A percentile compares a stretch with the other conserved stretches of the same genome.
These are phyloP conservation scores for Puma concolor DNA, from an alignment of 2,113 vertebrate genomes.

Conservation along the genomic window DNA sequence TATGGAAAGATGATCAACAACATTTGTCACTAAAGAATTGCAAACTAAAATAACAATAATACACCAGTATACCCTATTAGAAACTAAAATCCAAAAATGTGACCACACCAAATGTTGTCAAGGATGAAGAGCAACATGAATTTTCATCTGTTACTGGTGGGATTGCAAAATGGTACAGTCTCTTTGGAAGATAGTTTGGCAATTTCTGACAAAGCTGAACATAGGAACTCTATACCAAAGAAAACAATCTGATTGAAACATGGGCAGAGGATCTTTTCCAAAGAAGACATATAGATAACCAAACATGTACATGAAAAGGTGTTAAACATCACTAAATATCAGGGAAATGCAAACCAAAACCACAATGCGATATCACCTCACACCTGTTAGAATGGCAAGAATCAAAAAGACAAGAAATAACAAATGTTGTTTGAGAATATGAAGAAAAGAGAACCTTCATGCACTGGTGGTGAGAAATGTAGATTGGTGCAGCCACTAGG, in stretches of 20 bases:
- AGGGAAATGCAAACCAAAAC: neutral
- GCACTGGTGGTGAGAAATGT: neutral
- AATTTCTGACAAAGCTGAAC: neutral
- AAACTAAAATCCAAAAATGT: neutral
- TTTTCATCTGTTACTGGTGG: neutral
- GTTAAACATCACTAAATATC: neutral
- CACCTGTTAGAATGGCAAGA: neutral
- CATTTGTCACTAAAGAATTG: neutral
- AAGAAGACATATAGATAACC: neutral
- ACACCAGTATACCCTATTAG: neutral
- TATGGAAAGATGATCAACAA: neutral
- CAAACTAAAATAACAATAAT: neutral
- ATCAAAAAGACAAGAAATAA: neutral
- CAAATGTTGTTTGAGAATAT: neutral
- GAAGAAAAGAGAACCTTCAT: neutral
- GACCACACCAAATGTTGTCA: neutral
- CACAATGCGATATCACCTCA: neutral
- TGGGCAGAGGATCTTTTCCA: neutral
- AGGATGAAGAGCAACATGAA: neutral
- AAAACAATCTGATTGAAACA: neutral
- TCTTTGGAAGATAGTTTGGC: neutral
- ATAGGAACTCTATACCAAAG: neutral
- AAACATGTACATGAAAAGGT: neutral
- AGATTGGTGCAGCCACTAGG: neutral
- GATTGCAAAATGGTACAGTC: neutral